A percentile compares a stretch with the other conserved stretches of the same genome.
These are phyloP conservation scores for Mesocentrotus franciscanus DNA, from an alignment of 53 echinoderm and acorn worm genomes.

Conservation along the genomic window DNA sequence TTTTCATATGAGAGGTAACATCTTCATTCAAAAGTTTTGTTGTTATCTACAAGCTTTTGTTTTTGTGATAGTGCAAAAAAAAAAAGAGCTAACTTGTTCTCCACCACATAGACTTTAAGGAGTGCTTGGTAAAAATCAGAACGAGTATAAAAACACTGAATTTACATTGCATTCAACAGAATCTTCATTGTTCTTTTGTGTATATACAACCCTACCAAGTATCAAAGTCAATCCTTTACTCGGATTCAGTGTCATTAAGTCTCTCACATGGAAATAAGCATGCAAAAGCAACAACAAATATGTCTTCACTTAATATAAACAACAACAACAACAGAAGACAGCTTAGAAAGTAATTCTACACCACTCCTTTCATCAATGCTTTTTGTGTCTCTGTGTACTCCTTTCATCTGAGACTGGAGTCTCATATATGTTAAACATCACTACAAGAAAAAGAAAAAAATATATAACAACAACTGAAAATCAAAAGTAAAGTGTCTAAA, in stretches of 20 bases:
- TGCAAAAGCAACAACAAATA: constrained; percentile 1
- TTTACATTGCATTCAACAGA: constrained; percentile 53
- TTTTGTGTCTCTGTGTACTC: background rate
- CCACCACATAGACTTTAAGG: background rate
- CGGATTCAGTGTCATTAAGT: background rate
- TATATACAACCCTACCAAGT: constrained; percentile 41
- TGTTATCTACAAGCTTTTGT: background rate
- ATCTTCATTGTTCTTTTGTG: constrained; percentile 10
- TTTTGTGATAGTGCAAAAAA: background rate
- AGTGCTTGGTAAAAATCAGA: constrained; percentile 59
- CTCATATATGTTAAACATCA: background rate
- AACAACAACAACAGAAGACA: background rate
- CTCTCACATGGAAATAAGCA: constrained; percentile 28
- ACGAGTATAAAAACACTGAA: constrained; percentile 55
- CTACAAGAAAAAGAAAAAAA: background rate
- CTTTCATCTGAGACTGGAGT: background rate
- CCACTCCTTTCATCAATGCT: background rate
- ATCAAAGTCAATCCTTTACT: constrained; percentile 14
- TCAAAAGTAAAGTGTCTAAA: constrained; percentile 29
- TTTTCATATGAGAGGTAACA: constrained; percentile 42
- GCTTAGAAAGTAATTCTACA: background rate
- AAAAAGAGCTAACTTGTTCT: background rate
- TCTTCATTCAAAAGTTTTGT: constrained; percentile 21
- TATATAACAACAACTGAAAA: constrained; percentile 18
- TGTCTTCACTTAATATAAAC: background rate